Evolutionary conservation across 2,888 invertebrate species (phyloP), one percentile per base, ranked within the genome.

Genomic region (Cryptosula pallasiana): DNA sequence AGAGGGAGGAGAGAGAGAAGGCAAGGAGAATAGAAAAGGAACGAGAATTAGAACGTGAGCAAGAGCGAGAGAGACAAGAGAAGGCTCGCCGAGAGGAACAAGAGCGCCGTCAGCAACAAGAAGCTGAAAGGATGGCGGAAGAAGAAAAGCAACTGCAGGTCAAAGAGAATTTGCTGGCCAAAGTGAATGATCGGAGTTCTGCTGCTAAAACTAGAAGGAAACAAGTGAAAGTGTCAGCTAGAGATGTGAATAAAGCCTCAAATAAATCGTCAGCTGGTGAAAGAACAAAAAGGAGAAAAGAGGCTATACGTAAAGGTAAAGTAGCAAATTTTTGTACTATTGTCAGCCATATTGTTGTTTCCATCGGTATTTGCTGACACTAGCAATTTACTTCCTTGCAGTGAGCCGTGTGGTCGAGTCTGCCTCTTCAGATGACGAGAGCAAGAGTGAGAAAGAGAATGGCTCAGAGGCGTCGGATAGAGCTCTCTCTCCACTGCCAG

Each of bases 401-500:
- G 63, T 63, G 16, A 63, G 63, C n/a, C 2, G 63, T 29, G 63
- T 63, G 13, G 34, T 63, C 29, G 63, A 63, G n/a, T 63, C 63
- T 32, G 63, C 63, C 63, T 25, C 63, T 13, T 63, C 63, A 5
- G 20, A 20, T 5, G 63, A 32, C 13, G 34, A 34, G 9, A 27
- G 27, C 32, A 27, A 63, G 32, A 5, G 3, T 13, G 63, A 29
- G n/a, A 5, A 63, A 1, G 9, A 63, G 63, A 55, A 20, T 55
- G 23, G 23, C 55, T 23, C 55, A 23, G 23, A 5, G 5, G 9
- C 3, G 13, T 27, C 63, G 3, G 20, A 20, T 29, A 32, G 27
- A 63, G 58, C 5, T 5, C 36, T 35, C 25, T 63, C 73, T 3
- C 72, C 71, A 54, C 25, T 58, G 2, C 36, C 69, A 9, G 73